phyloP scores from a whole-genome alignment of 2,113 vertebrate genomes.

The Neogale vison region DNA sequence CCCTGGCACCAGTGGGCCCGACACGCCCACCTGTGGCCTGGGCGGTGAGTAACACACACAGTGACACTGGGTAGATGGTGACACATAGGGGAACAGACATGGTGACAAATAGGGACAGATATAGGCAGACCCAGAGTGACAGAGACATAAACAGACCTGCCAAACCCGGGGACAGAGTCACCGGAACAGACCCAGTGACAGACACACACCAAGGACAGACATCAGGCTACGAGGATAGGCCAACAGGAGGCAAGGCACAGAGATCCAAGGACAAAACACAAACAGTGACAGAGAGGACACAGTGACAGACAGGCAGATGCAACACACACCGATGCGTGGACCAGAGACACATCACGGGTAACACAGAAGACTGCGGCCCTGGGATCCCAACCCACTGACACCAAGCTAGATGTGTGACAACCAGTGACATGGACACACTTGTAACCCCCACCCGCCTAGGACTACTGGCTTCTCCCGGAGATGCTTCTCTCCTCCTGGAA shows the following conservation, averaged over 20 bases:
- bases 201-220: neutral
- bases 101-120: constrained; percentile 48
- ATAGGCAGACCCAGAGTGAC: constrained; percentile 20
- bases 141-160: neutral
- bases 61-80: constrained; percentile 66
- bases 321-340: accelerated
- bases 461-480: neutral
- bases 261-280: neutral
- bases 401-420: neutral
- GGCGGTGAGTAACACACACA: constrained; percentile 61
- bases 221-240: neutral
- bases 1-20: constrained; percentile 53
- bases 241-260: neutral
- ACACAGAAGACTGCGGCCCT: neutral
- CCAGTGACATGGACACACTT: neutral
- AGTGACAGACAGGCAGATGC: neutral
- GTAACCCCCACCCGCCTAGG: accelerated
- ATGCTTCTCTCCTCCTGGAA: too few relatives aligned
- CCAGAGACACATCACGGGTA: neutral
- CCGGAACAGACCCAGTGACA: neutral
- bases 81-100: constrained; percentile 48
- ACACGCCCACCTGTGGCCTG: constrained; percentile 74
- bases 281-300: neutral
- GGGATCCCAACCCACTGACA: neutral
- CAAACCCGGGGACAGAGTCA: neutral